Evolutionary conservation across 92 coral and sea anemone species (phyloP), one percentile per base, ranked within the genome.

Genomic region (Ricordea florida): DNA sequence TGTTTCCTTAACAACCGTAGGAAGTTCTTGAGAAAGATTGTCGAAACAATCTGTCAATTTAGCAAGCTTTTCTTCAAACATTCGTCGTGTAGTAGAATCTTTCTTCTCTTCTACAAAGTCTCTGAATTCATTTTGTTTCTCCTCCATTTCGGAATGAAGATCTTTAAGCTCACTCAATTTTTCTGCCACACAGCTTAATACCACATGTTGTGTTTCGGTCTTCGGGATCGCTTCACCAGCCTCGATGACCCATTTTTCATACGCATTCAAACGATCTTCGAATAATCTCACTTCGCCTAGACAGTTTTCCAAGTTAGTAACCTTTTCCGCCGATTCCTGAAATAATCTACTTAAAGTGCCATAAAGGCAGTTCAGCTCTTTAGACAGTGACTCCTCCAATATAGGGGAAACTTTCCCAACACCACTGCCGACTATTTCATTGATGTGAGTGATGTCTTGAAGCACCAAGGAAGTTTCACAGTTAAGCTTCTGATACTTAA

Each of bases 291-390:
- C 81, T 40, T 73, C 82, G 43, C 32, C 35, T 13, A 73, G 68
- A 22, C 62, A 55, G 21, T 59, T 47, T 57, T 83, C 79, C 46
- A 83, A 28, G 25, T 81, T 65, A 14, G 18, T 37, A 15, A 69
- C 46, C 64, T 72, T 80, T 2, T 70, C 66, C 23, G 73, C 37
- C 10, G 84, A 45, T 20, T 79, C 78, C 11, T 50, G 58, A n/a
- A 43, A 78, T 50, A 90, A 69, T 5, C 80, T 69, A 13, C 15
- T 45, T 44, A 90, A 42, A 52, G 79, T 78, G 47, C 49, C 81
- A 2, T 64, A 57, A 6, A 83, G 68, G 15, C 78, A 82, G 27
- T 87, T 77, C 1, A 90, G 81, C 21, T 87, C 96, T 17, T 49
- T 62, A 9, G 66, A 57, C 11, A 90, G 74, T n/a, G 96, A 78